Conservation (phyloP, 1,140 invertebrate genomes). For the Atta texana region DNA sequence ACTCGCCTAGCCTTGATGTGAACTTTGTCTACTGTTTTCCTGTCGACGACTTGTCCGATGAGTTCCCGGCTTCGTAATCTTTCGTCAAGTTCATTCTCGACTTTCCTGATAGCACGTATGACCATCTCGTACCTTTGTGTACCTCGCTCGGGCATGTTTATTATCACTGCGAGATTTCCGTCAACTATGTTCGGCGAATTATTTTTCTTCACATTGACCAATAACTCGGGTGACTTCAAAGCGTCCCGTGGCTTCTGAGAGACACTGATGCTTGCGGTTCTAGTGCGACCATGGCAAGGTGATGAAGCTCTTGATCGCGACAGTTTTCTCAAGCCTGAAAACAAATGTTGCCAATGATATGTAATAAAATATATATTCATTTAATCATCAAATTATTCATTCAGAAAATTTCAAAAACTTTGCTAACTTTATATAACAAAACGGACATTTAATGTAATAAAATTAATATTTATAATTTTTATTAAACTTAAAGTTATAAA, state of each 20-base stretch:
- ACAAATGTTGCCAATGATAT: not conserved
- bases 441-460: not conserved
- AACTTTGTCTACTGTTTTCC: slow-evolving; percentile 86
- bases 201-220: slow-evolving; percentile 51
- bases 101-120: slow-evolving; percentile 86
- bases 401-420: not conserved
- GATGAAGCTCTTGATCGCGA: slow-evolving; percentile 80
- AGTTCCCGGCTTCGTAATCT: slow-evolving; percentile 88
- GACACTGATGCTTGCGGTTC: slow-evolving; percentile 69
- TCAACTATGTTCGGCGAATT: slow-evolving; percentile 62
- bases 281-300: slow-evolving; percentile 71
- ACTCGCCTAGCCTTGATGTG: slow-evolving; percentile 90
- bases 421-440: not conserved
- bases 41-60: slow-evolving; percentile 90
- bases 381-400: not conserved
- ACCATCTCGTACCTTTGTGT: slow-evolving; percentile 73
- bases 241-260: slow-evolving; percentile 71
- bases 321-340: slow-evolving; percentile 72
- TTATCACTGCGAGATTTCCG: slow-evolving; percentile 56
- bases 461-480: not conserved
- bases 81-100: slow-evolving; percentile 90
- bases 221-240: slow-evolving; percentile 71
- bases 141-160: slow-evolving; percentile 65
- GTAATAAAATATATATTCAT: not conserved
- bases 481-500: not conserved